Conservation (phyloP, 2,888 invertebrate species). For the Gerris lacustris region DNA sequence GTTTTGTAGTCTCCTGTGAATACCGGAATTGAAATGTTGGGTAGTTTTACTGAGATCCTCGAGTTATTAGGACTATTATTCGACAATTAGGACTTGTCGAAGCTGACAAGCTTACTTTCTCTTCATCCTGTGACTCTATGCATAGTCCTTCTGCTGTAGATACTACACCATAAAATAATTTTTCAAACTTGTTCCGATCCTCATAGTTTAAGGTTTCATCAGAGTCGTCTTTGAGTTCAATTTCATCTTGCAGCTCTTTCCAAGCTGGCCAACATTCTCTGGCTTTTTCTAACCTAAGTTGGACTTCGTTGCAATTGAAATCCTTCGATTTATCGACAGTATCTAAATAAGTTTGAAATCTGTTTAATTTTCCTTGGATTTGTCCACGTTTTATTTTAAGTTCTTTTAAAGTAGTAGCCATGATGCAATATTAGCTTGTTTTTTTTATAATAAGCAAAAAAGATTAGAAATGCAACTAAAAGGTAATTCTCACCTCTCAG, state of each 20-base stretch:
- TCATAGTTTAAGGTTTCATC: neutral
- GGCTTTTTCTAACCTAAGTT: neutral
- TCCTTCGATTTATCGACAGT: neutral
- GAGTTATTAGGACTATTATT: neutral
- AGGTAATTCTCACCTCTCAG: no score
- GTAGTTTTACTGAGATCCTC: neutral
- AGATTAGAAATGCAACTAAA: no score
- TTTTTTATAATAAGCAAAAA: neutral
- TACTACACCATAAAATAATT: neutral
- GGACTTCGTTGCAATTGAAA: neutral
- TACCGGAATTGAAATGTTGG: constrained; percentile 4
- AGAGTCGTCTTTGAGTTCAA: neutral
- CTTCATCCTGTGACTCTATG: neutral
- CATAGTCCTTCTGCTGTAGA: neutral
- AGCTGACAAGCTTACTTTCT: neutral
- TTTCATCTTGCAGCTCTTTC: neutral
- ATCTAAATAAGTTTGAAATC: neutral
- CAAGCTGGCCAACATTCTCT: neutral
- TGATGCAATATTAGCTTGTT: neutral
- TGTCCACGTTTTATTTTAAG: neutral
- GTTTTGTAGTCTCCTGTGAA: constrained; percentile 8
- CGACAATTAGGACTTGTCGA: neutral
- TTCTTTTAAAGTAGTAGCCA: neutral
- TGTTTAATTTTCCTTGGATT: neutral
- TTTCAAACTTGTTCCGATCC: neutral